Evolutionary conservation across 2,888 invertebrate genomes (phyloP), one percentile per base, ranked within the genome.

Genomic region (Diplazon laetatorius): DNA sequence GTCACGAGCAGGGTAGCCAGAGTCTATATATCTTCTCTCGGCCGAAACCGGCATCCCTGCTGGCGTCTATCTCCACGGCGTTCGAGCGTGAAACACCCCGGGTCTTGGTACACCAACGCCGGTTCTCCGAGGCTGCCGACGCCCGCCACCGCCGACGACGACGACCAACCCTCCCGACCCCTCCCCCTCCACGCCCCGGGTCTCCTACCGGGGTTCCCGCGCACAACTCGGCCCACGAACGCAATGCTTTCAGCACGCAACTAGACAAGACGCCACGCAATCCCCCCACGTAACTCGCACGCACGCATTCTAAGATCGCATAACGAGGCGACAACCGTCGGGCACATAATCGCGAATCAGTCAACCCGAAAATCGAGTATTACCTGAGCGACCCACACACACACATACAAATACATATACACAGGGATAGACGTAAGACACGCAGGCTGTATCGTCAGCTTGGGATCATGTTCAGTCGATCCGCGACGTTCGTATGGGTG

Each of bases 1-100:
- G 86, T 86, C 86, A 87, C 78, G 78, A 73, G 62, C 86, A 87
- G 82, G 80, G 77, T 62, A 81, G 66, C 77, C 62, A 71, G 65
- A 55, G 68, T 66, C 76, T 76, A 79, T 79, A 79, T 79, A 79
- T 79, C 79, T 79, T 79, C 72, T 59, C 68, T 79, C 57, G 71
- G 75, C 75, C 79, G 76, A 79, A 78, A 79, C 79, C 65, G 73
- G 79, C 68, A 75, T 79, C 66, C 78, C 78, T 55, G 55, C 78
- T 55, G 55, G 78, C 79, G 79, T 79, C 79, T 79, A 79, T 79
- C 79, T 76, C 72, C 48, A 68, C 25, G 76, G 79, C 72, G 79
- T 79, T 79, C 76, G 72, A 79, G 79, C 79, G 76, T 79, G 79
- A 76, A 78, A 80, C 80, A 80, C 65, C 77, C 65, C 65, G 18